A percentile compares a stretch with the other conserved stretches of the same genome.
These are phyloP conservation scores for Alosa sapidissima DNA, from an alignment of 2,797 vertebrate genomes.

Conservation along the genomic window DNA sequence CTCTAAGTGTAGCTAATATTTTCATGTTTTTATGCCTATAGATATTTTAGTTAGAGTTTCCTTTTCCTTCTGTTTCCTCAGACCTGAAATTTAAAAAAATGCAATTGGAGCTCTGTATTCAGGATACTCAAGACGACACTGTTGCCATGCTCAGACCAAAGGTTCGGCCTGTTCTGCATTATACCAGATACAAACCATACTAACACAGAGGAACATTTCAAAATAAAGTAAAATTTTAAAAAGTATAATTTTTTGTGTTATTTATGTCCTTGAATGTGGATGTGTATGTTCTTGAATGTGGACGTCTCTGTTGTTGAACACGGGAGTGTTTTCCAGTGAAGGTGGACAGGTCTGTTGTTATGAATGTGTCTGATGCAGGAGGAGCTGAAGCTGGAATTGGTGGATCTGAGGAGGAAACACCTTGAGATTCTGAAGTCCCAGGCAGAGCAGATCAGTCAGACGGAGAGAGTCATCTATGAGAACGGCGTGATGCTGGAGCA, in stretches of 20 bases:
- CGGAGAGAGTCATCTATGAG: constrained; percentile 63
- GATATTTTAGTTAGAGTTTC: not conserved
- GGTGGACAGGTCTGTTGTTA: not conserved
- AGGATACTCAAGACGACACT: constrained; percentile 46
- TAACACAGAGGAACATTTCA: no score
- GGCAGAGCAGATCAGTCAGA: constrained; percentile 50
- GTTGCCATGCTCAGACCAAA: constrained; percentile 52
- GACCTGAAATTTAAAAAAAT: constrained; percentile 48
- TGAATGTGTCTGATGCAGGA: constrained; percentile 38
- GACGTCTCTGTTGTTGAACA: not conserved
- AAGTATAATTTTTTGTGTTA: no score
- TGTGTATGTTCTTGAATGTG: not conserved
- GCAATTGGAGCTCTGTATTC: constrained; percentile 49
- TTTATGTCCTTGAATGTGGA: no score
- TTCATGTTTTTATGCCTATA: not conserved
- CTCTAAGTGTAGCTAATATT: not conserved
- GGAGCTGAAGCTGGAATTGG: constrained; percentile 53
- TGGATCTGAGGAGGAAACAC: constrained; percentile 31
- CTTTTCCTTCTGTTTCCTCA: constrained; percentile 16
- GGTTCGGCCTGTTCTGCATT: constrained; percentile 30
- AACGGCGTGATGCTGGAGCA: constrained; percentile 57
- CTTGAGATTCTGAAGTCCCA: constrained; percentile 43
- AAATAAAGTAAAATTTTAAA: no score
- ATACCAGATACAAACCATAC: not conserved
- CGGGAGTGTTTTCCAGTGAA: not conserved